Conservation (phyloP, 2,113 vertebrate genomes). For the Periophthalmodon schlosseri region DNA sequence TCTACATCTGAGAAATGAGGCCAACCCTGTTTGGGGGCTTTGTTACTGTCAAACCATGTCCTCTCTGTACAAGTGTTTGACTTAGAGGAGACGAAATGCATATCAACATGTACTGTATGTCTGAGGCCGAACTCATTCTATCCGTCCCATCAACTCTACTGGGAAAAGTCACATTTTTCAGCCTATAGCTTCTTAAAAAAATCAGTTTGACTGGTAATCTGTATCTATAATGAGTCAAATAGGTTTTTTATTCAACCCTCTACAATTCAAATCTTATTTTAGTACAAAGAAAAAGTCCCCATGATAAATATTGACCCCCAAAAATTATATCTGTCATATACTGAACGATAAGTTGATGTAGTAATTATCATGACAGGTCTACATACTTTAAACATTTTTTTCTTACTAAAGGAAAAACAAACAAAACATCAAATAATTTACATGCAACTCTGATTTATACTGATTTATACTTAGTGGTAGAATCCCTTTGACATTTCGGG, state of each 20-base stretch:
- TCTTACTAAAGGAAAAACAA: not conserved
- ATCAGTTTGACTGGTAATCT: conserved; percentile 51
- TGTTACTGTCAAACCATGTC: not conserved
- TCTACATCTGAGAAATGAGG: conserved; percentile 20
- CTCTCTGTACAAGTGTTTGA: not conserved
- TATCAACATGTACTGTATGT: not conserved
- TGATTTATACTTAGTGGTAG: not conserved
- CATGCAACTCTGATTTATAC: not conserved
- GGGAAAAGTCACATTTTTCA: conserved; percentile 46
- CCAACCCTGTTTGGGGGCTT: not conserved
- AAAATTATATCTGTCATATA: too few relatives aligned
- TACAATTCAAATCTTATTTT: too few relatives aligned
- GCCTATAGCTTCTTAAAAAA: conserved; percentile 16
- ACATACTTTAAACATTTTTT: not conserved
- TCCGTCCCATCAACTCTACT: not conserved
- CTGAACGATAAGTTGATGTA: too few relatives aligned
- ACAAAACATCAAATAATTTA: not conserved
- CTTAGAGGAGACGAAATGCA: not conserved
- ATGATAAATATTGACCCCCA: too few relatives aligned
- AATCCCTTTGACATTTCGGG: not conserved
- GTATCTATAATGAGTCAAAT: not conserved
- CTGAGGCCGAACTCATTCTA: too few relatives aligned
- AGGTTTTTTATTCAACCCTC: too few relatives aligned
- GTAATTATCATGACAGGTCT: too few relatives aligned
- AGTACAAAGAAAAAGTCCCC: too few relatives aligned